phyloP scores from a whole-genome alignment of 2,888 invertebrate species.

The Pogonocherus hispidulus region DNA sequence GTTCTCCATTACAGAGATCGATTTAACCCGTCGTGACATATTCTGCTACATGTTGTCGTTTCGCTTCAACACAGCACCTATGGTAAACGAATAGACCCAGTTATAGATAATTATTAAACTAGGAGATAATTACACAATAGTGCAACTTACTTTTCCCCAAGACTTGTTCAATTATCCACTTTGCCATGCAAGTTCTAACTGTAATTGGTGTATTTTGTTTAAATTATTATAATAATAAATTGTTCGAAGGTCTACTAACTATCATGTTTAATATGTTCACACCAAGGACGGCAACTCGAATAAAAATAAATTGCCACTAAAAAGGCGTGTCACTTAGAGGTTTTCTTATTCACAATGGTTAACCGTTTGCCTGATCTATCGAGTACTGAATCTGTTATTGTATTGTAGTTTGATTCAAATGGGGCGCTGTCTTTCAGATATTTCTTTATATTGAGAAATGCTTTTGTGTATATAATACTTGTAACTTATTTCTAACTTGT shows the following conservation, averaged over 20 bases:
- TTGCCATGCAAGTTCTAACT: constrained; percentile 1
- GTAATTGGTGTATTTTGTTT: constrained; percentile 9
- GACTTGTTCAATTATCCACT: neutral
- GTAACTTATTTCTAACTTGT: too few relatives aligned
- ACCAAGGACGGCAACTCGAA: constrained; percentile 11
- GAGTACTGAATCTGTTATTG: neutral
- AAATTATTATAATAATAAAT: constrained; percentile 10
- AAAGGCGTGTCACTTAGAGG: constrained; percentile 4
- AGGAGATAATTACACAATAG: too few relatives aligned
- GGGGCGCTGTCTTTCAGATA: too few relatives aligned
- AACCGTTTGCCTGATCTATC: neutral
- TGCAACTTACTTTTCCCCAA: neutral
- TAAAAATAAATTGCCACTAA: constrained; percentile 17
- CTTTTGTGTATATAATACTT: too few relatives aligned
- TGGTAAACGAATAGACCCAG: neutral
- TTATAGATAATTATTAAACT: neutral
- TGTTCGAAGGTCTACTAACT: constrained; percentile 14
- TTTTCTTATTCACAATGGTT: constrained; percentile 6
- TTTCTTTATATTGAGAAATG: too few relatives aligned
- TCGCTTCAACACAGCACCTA: neutral
- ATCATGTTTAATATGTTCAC: constrained; percentile 10
- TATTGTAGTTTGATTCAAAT: too few relatives aligned
- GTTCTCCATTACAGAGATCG: too few relatives aligned
- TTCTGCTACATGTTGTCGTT: too few relatives aligned
- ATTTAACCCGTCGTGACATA: too few relatives aligned